These are phyloP conservation scores for Cynopterus brachyotis DNA, from an alignment of 2,113 vertebrate species.

Conservation along the genomic window DNA sequence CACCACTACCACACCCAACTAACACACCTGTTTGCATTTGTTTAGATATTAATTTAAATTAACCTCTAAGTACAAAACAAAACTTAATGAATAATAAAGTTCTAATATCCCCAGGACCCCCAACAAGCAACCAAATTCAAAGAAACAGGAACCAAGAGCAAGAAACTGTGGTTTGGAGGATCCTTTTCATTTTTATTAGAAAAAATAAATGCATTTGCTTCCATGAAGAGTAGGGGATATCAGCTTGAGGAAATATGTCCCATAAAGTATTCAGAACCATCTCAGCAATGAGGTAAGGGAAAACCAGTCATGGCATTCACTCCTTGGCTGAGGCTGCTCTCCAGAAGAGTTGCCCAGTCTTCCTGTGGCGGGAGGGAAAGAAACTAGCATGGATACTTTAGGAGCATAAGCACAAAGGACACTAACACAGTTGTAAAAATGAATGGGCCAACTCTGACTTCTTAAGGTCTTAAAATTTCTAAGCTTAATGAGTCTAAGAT, in stretches of 20 bases:
- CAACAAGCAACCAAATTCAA: not conserved
- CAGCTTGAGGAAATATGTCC: not conserved
- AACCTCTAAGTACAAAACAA: not conserved
- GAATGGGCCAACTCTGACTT: not conserved
- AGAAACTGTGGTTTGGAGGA: not conserved
- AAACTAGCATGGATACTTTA: too few relatives aligned
- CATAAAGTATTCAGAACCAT: not conserved
- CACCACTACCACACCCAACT: too few relatives aligned
- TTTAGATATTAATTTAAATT: not conserved
- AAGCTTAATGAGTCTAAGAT: not conserved
- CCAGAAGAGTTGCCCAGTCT: not conserved
- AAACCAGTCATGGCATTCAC: not conserved
- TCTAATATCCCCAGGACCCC: not conserved
- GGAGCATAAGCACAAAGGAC: not conserved
- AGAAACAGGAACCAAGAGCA: not conserved
- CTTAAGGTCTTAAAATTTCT: constrained; percentile 3
- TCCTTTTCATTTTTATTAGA: not conserved
- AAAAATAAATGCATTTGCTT: not conserved
- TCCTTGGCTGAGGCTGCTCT: not conserved
- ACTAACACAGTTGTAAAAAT: not conserved
- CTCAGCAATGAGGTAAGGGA: not conserved
- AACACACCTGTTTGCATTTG: not conserved
- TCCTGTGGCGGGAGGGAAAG: not conserved
- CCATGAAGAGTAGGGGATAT: not conserved
- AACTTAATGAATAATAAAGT: not conserved